Evolutionary conservation across 2,113 vertebrate genomes (phyloP), one percentile per base, ranked within the genome.

Genomic region (Lasiurus borealis): DNA sequence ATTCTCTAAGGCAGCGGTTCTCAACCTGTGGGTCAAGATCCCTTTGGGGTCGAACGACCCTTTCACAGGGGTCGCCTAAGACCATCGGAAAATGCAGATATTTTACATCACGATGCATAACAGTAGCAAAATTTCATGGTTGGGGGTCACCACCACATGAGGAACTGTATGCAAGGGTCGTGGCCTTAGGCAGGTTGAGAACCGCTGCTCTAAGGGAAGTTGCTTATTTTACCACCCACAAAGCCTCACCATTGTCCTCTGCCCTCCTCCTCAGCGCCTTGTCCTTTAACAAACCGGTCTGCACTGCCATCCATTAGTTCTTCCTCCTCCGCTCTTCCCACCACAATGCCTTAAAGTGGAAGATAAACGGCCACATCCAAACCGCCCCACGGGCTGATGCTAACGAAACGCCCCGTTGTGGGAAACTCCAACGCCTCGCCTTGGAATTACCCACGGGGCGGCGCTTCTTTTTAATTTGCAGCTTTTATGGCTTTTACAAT

Each of bases 291-390:
- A 84, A 71, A 82, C 25, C 8, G 73, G 15, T 14, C 46, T 90
- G 23, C 25, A 36, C 77, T 89, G 50, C 64, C 75, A 59, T 62
- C 78, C 78, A 52, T 19, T 10, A 18, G 0, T 57, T 71, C 19
- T 57, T 82, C 93, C 27, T 77, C 62, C 44, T 89, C 68, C 23
- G 6, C 31, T 83, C 1, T 44, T 90, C 29, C 31, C 6, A 86
- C n/a, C 25, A 72, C 11, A n/a, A n/a, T 16, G 62, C 25, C 40
- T 89, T 66, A 89, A 52, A 68, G 36, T 59, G 29, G 71, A 94
- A 95, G 81, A 84, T 27, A 91, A 87, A 96, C n/a, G 62, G 68
- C 85, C 85, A 69, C 50, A 83, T 69, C 71, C 83, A 76, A 88
- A n/a, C 27, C 48, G 75, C 16, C 54, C 66, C 31, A 86, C 19